phyloP scores from a whole-genome alignment of 2,797 vertebrate genomes.

The Pangasius macronema region DNA sequence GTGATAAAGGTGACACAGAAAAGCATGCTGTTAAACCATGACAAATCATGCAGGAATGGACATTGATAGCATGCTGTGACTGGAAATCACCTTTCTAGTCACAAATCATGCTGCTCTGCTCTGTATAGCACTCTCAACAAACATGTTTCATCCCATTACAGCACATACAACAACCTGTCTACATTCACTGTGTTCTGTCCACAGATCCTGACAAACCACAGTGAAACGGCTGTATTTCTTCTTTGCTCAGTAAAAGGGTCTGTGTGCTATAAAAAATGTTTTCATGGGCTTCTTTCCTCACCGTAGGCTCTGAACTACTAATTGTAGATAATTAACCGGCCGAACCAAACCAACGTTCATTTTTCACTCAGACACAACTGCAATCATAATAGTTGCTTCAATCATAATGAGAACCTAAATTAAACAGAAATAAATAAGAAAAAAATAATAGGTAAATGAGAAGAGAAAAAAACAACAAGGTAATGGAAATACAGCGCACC shows the following conservation, averaged over 20 bases:
- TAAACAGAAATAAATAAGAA: background rate
- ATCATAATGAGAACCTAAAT: background rate
- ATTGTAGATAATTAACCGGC: too few relatives aligned
- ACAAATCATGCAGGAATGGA: background rate
- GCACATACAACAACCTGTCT: background rate
- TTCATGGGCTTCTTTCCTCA: slow-evolving; percentile 19
- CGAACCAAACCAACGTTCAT: too few relatives aligned
- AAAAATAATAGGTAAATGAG: background rate
- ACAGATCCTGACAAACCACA: slow-evolving; percentile 8
- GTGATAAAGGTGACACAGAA: background rate
- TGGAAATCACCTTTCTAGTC: background rate
- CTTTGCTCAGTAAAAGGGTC: background rate
- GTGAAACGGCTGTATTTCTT: slow-evolving; percentile 2
- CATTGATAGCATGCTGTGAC: background rate
- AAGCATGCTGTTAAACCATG: background rate
- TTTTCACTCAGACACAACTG: too few relatives aligned
- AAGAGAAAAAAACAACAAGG: background rate
- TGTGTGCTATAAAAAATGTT: background rate
- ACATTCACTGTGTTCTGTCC: background rate
- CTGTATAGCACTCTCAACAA: background rate
- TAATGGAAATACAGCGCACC: background rate
- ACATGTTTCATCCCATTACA: background rate
- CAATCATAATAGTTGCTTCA: background rate
- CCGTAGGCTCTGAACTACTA: too few relatives aligned
- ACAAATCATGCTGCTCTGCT: background rate